These are phyloP conservation scores for Uropetala carovei DNA, from an alignment of 2,888 invertebrate species.

Conservation along the genomic window DNA sequence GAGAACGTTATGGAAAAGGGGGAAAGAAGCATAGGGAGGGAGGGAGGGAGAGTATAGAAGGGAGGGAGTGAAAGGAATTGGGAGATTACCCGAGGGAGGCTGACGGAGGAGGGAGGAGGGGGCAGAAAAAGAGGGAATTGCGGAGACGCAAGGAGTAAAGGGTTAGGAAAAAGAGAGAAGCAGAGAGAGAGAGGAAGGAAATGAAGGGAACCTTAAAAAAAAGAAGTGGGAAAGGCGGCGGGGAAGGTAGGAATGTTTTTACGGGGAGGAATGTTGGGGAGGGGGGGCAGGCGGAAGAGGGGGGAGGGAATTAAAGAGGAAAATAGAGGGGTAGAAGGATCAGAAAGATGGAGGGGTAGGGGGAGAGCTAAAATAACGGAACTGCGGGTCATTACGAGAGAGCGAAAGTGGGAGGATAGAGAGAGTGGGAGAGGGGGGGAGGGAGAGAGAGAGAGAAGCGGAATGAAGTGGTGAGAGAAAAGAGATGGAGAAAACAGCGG, in stretches of 20 bases:
- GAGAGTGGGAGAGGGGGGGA: background rate
- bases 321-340: background rate
- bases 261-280: background rate
- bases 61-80: background rate
- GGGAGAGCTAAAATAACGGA: background rate
- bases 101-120: background rate
- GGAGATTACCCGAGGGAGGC: conserved; percentile 9
- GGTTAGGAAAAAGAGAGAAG: background rate
- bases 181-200: background rate
- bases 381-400: background rate
- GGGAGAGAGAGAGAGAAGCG: background rate
- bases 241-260: background rate
- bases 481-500: background rate
- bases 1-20: background rate
- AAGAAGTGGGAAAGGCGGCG: background rate
- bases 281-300: background rate
- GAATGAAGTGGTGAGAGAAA: background rate
- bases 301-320: background rate
- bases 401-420: background rate
- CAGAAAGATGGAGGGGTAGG: background rate
- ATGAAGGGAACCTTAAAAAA: background rate
- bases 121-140: background rate
- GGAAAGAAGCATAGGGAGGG: background rate
- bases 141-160: background rate
- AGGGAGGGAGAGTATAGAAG: background rate